phyloP scores from a whole-genome alignment of 2,797 vertebrate genomes.

The Chiloscyllium punctatum region DNA sequence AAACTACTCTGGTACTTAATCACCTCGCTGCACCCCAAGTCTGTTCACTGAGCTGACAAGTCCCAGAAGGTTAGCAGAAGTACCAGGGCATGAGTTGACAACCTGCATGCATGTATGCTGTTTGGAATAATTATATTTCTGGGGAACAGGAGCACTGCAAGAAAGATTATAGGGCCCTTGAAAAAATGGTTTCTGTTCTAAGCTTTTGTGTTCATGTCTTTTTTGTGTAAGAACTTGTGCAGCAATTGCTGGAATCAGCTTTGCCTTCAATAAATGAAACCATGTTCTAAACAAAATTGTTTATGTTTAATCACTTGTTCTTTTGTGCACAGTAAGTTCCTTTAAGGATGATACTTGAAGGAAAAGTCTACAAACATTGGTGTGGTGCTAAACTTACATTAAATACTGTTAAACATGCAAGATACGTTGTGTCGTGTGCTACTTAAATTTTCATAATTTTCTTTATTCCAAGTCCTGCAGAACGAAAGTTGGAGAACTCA shows the following conservation, averaged over 20 bases:
- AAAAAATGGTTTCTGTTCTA: conserved; percentile 65
- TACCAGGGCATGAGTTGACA: conserved; percentile 31
- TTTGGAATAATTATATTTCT: conserved; percentile 37
- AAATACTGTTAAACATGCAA: conserved; percentile 29
- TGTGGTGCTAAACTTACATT: conserved; percentile 35
- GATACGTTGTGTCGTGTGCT: conserved; percentile 10
- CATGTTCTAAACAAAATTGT: conserved; percentile 70
- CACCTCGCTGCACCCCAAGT: not conserved
- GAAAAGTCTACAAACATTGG: conserved; percentile 19
- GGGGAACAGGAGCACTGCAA: conserved; percentile 38
- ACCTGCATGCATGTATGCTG: conserved; percentile 38
- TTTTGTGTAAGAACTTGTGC: conserved; percentile 67
- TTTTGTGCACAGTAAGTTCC: conserved; percentile 20
- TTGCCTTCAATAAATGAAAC: conserved; percentile 85
- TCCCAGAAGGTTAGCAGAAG: conserved; percentile 27
- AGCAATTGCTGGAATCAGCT: conserved; percentile 80
- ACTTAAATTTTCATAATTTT: conserved; percentile 1
- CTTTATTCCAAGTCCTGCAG: not conserved
- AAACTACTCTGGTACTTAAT: conserved; percentile 33
- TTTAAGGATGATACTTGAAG: conserved; percentile 19
- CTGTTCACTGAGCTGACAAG: conserved; percentile 29
- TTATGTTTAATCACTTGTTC: conserved; percentile 36
- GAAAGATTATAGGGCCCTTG: conserved; percentile 43
- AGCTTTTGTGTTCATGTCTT: conserved; percentile 70
- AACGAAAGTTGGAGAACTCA: not conserved